phyloP scores from a whole-genome alignment of 2,113 vertebrate species.

The Pongo abelii region DNA sequence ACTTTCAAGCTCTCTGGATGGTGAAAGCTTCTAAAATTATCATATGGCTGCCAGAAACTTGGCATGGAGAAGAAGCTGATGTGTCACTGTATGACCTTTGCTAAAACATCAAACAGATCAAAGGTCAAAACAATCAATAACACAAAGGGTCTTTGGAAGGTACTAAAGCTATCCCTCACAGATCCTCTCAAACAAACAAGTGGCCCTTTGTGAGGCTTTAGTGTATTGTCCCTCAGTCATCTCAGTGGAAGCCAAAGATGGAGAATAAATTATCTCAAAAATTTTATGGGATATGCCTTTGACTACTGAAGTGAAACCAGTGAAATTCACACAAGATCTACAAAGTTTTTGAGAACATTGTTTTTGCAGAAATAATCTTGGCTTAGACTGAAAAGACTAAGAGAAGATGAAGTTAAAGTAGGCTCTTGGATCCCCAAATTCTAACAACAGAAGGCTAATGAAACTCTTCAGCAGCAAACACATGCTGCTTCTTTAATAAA shows the following conservation, averaged over 20 bases:
- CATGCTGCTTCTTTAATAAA: neutral
- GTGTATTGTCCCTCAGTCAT: neutral
- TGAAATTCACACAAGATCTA: neutral
- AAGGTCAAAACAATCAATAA: neutral
- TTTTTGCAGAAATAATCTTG: neutral
- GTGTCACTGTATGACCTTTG: neutral
- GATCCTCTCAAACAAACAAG: neutral
- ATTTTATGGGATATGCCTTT: neutral
- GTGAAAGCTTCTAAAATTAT: conserved; percentile 37
- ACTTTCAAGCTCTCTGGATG: neutral
- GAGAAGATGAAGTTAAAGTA: neutral
- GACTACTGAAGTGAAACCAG: neutral
- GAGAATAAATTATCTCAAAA: neutral
- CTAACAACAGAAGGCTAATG: neutral
- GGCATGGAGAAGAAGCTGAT: neutral
- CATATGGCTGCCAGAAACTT: neutral
- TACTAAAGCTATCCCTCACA: neutral
- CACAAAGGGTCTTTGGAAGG: neutral
- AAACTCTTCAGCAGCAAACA: neutral
- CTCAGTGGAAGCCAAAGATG: neutral
- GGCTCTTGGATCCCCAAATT: neutral
- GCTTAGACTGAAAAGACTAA: neutral
- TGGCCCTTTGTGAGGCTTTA: neutral
- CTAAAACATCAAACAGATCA: neutral
- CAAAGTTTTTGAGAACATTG: neutral